Base-by-base conservation (phyloP, 2,888 invertebrate species). In the Stomorhina lunata region DNA sequence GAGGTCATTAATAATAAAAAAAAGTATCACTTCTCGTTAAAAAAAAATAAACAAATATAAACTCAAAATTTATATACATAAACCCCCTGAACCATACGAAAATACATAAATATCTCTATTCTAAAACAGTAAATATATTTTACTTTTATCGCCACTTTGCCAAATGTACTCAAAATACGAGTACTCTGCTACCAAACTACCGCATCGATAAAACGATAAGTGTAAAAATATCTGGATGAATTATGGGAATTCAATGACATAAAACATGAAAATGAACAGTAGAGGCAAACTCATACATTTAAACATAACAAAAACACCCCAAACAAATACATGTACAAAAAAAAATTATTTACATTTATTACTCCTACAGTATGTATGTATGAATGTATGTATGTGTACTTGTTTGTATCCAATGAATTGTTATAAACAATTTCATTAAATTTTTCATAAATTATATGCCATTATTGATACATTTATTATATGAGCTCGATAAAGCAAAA, bases 351-450 rank as follows among this genome's bases (percentile, higher is more conserved):
- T n/a, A 10, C 2, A 9, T 32, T 9, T 4, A 25, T n/a, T n/a
- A n/a, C n/a, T n/a, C n/a, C n/a, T n/a, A n/a, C n/a, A n/a, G n/a
- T n/a, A n/a, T n/a, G n/a, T n/a, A n/a, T n/a, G n/a, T n/a, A n/a
- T n/a, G n/a, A n/a, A n/a, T n/a, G n/a, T n/a, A n/a, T n/a, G n/a
- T n/a, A n/a, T n/a, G n/a, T n/a, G n/a, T 15, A 66, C 15, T 37
- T 75, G 37, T 17, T 32, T 75, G 17, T 40, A 65, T 15, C 55
- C 43, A 75, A 55, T 45, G 43, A 65, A 65, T 75, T 75, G 55
- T 65, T 75, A 75, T 75, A 75, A 75, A 65, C 73, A 75, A 75
- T 55, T 75, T 75, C 55, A 75, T 75, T 75, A 75, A 65, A 75
- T 75, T 75, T 65, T 20, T 53, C 73, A 75, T 75, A 65, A 75